phyloP scores from a whole-genome alignment of 2,113 vertebrate genomes.

The Melanostigma gelatinosum region DNA sequence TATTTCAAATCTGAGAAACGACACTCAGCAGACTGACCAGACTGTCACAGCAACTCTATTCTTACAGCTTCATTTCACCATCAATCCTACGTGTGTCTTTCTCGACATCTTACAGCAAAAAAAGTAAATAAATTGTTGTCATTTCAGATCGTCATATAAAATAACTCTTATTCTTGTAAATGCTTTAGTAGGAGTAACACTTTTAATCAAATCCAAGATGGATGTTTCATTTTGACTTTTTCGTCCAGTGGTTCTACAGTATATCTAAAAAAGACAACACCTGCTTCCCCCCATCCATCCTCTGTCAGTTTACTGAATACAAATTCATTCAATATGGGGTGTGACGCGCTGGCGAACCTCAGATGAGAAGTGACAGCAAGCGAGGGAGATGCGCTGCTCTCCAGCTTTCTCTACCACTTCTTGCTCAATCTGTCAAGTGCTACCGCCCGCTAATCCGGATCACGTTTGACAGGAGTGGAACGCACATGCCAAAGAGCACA shows the following conservation, averaged over 20 bases:
- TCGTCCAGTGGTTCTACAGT: slow-evolving; percentile 16
- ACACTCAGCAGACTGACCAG: background rate
- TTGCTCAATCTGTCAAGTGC: slow-evolving; percentile 67
- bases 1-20: slow-evolving; percentile 29
- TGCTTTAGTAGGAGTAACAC: background rate
- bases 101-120: background rate
- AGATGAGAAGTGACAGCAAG: slow-evolving; percentile 75
- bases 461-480: slow-evolving; percentile 76
- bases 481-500: slow-evolving; percentile 52
- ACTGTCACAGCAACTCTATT: slow-evolving; percentile 6
- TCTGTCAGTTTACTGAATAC: slow-evolving; percentile 60
- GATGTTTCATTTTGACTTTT: slow-evolving; percentile 20
- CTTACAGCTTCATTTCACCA: slow-evolving; percentile 2
- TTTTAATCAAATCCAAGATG: slow-evolving; percentile 12
- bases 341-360: slow-evolving; percentile 47
- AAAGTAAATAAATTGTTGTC: background rate
- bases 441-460: slow-evolving; percentile 69
- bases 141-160: slow-evolving; percentile 12
- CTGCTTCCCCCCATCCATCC: background rate
- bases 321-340: slow-evolving; percentile 70
- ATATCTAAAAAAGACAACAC: slow-evolving; percentile 34
- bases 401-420: slow-evolving; percentile 68
- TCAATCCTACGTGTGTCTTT: slow-evolving; percentile 9
- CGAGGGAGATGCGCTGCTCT: slow-evolving; percentile 64
- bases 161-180: background rate